Evolutionary conservation across 2,113 vertebrate species (phyloP).

Genomic region (Atherinomorus stipes): DNA sequence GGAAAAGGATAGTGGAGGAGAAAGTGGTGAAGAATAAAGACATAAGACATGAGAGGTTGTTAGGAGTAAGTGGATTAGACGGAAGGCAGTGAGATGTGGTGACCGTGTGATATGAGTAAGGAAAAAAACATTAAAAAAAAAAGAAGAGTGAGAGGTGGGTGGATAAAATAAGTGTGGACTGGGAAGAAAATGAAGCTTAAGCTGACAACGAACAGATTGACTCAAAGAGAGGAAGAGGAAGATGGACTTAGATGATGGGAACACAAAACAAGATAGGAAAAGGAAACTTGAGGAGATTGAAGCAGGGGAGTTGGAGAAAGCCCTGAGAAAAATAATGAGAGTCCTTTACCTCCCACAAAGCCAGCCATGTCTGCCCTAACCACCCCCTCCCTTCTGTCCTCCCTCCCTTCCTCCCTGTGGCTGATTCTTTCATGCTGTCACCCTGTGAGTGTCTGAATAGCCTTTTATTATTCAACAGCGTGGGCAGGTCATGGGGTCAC

Average conservation of each 20-base stretch:
- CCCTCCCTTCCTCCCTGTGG: conserved; percentile 16
- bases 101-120: conserved; percentile 7
- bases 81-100: conserved; percentile 19
- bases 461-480: conserved; percentile 82
- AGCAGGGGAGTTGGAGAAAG: conserved; percentile 25
- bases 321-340: conserved; percentile 69
- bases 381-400: background rate
- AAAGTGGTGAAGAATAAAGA: conserved; percentile 56
- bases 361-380: conserved; percentile 48
- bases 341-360: conserved; percentile 78
- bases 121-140: background rate
- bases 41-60: conserved; percentile 63
- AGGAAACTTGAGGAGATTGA: conserved; percentile 40
- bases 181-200: conserved; percentile 50
- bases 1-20: conserved; percentile 38
- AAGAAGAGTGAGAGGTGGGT: conserved; percentile 31
- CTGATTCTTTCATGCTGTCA: conserved; percentile 79
- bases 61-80: conserved; percentile 62
- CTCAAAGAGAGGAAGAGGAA: conserved; percentile 24
- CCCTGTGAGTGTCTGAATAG: conserved; percentile 71
- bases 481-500: conserved; percentile 72
- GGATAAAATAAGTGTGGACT: conserved; percentile 58
- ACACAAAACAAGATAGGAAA: conserved; percentile 41
- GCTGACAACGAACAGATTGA: conserved; percentile 59
- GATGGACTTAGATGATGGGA: conserved; percentile 40